These are phyloP conservation scores for Cataglyphis rosenhaueri DNA, from an alignment of 2,888 invertebrate genomes.

Conservation along the genomic window DNA sequence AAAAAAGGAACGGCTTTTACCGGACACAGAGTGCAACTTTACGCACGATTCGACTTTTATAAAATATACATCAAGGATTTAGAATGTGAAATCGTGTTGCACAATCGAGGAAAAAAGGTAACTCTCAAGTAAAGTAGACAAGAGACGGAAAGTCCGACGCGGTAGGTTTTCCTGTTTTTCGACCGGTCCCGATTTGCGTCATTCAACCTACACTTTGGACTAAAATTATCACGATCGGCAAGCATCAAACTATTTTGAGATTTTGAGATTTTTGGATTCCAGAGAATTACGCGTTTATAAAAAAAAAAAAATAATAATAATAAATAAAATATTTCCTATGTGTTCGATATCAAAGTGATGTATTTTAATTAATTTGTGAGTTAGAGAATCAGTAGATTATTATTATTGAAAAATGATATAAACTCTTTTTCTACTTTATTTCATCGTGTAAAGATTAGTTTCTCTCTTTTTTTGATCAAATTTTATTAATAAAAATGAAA, in stretches of 20 bases:
- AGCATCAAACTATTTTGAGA: conserved; percentile 78
- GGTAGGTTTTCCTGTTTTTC: conserved; percentile 78
- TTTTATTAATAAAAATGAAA: neutral
- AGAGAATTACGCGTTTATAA: conserved; percentile 29
- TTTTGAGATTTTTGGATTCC: conserved; percentile 29
- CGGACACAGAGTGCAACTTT: conserved; percentile 12
- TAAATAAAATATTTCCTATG: conserved; percentile 14
- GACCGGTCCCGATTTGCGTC: conserved; percentile 76
- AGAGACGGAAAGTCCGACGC: conserved; percentile 29
- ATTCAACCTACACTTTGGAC: conserved; percentile 82
- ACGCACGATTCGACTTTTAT: conserved; percentile 31
- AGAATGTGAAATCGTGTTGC: neutral
- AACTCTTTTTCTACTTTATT: neutral
- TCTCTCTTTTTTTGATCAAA: neutral
- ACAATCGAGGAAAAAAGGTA: conserved; percentile 20
- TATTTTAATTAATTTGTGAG: neutral
- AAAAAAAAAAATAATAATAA: neutral
- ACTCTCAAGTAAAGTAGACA: conserved; percentile 8
- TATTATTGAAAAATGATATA: neutral
- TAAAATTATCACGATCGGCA: conserved; percentile 80
- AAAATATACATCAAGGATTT: conserved; percentile 13
- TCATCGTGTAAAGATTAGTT: neutral
- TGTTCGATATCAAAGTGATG: neutral
- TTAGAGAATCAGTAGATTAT: neutral
- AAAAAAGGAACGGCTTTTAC: conserved; percentile 7